Base-by-base conservation (phyloP, 1,140 invertebrate species). In the Chelonus insularis region DNA sequence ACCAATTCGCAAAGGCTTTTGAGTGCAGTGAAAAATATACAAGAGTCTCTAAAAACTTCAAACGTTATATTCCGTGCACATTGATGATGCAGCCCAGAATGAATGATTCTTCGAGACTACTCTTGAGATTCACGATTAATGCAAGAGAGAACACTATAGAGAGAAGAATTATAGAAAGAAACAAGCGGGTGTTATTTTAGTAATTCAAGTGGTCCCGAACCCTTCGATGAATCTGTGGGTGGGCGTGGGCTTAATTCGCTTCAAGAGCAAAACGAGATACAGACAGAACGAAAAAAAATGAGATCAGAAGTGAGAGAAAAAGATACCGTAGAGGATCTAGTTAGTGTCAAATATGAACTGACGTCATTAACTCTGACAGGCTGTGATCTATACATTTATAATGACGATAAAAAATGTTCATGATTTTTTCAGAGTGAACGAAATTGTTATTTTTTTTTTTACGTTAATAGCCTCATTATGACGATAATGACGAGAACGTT, bases 121-220 rank as follows among this genome's bases (percentile, higher is more conserved):
- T 39, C 57, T 59, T 34, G 29, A 59, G 57, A 59, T 60, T 54
- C 21, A 43, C 21, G 48, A 60, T 60, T 60, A 60, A 60, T 60
- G n/a, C 21, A 51, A 57, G 12, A 43, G 8, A 54, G 48, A 57
- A 50, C n/a, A n/a, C n/a, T n/a, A n/a, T 48, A 21, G 39, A 39
- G 52, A 34, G 29, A 18, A 34, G 23, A 63, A 57, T 39, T 51
- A 45, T 39, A 52, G 34, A 52, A 39, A 55, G 59, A 61, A 61
- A 61, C 51, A 47, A 60, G 50, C 70, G 58, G 52, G 55, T 71
- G 73, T 74, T 76, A 77, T 78, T 77, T 77, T 64, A 71, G 66
- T 68, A 66, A 72, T 66, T 72, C 70, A 70, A 63, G 62, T 59
- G 57, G 36, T 43, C 39, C 57, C 63, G 48, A 45, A 57, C 65